phyloP scores from a whole-genome alignment of 1,140 invertebrate genomes.

The Phenacoccus solenopsis region DNA sequence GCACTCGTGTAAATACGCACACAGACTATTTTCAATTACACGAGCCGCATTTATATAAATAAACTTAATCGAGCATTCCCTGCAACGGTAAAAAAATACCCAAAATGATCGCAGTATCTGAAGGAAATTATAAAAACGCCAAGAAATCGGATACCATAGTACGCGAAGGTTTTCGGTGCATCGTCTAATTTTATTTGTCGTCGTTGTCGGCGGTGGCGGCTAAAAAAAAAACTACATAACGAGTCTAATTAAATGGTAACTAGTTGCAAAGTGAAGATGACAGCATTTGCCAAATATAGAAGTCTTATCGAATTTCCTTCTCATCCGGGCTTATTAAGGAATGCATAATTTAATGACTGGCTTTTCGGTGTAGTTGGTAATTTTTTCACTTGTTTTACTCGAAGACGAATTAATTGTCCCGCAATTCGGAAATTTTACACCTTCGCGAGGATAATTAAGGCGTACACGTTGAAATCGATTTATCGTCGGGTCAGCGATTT shows the following conservation, averaged over 20 bases:
- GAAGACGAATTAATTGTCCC: neutral
- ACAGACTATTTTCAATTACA: no score
- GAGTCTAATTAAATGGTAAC: neutral
- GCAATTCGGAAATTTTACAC: neutral
- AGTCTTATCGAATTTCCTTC: constrained; percentile 1
- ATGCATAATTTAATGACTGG: neutral
- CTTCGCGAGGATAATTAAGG: neutral
- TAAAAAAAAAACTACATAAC: neutral
- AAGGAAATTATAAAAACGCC: neutral
- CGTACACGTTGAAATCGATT: neutral
- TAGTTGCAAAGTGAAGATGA: neutral
- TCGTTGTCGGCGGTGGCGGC: neutral
- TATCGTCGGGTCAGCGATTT: neutral
- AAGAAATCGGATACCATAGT: neutral
- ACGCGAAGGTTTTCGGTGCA: neutral
- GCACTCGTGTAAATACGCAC: neutral
- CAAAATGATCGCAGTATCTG: neutral
- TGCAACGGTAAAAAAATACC: neutral
- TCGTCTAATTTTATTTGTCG: neutral
- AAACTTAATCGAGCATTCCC: no score
- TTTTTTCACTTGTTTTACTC: neutral
- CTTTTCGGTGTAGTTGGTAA: neutral
- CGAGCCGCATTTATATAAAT: neutral
- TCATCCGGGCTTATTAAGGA: neutral
- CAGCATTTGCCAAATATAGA: constrained; percentile 1